Conservation (phyloP, 2,797 vertebrate species). For the Ambastaia sidthimunki region DNA sequence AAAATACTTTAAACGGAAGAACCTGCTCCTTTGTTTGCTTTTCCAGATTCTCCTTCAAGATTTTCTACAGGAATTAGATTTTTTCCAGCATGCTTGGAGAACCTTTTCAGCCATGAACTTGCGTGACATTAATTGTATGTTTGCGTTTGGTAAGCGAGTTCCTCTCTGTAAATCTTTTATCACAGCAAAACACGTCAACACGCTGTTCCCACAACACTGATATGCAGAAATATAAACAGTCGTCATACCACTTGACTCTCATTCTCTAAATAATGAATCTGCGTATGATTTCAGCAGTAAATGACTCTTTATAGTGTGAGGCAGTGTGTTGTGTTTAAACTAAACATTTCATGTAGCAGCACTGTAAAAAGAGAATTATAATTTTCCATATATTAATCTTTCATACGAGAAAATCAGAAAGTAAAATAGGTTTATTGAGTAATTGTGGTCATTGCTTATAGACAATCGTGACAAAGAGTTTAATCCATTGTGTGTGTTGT, state of each 20-base stretch:
- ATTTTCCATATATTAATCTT: conserved; percentile 18
- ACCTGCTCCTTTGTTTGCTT: conserved; percentile 41
- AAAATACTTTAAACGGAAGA: conserved; percentile 50
- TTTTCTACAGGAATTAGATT: conserved; percentile 27
- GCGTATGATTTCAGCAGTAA: conserved; percentile 33
- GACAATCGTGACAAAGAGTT: not conserved
- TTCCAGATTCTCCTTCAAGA: conserved; percentile 30
- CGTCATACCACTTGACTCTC: not conserved
- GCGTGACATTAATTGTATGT: conserved; percentile 26
- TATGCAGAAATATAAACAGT: not conserved
- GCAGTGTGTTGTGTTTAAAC: conserved; percentile 48
- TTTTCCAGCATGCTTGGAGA: conserved; percentile 18
- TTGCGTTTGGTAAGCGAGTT: conserved; percentile 5
- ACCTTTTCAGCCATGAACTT: conserved; percentile 37
- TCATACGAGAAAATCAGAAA: not conserved
- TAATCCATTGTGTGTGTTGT: no score
- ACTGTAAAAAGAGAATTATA: conserved; percentile 42
- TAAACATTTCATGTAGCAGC: conserved; percentile 32
- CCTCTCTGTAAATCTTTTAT: conserved; percentile 33
- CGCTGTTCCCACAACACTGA: not conserved
- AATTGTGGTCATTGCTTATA: conserved; percentile 6
- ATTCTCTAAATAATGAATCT: conserved; percentile 46
- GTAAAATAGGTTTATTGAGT: conserved; percentile 20
- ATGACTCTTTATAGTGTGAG: conserved; percentile 42
- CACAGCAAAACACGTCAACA: conserved; percentile 11